Conservation (phyloP, 2,113 vertebrate genomes). For the Limanda limanda region DNA sequence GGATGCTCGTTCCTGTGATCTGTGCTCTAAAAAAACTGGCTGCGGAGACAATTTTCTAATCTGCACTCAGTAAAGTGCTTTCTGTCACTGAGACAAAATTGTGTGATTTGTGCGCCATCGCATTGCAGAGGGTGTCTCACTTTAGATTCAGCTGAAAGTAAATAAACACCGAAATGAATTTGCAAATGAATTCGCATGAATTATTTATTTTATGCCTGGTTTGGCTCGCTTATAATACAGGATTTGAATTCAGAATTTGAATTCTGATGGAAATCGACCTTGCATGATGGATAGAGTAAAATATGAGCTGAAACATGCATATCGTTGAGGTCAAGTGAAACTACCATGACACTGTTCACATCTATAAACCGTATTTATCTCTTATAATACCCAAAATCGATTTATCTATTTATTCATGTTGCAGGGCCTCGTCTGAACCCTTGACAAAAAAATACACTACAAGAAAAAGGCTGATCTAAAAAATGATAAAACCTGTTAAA, state of each 20-base stretch:
- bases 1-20: conserved; percentile 38
- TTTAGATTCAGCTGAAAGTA: conserved; percentile 8
- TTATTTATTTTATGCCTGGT: conserved; percentile 28
- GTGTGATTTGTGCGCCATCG: neutral
- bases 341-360: neutral
- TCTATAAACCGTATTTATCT: neutral
- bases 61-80: conserved; percentile 14
- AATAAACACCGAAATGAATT: conserved; percentile 2
- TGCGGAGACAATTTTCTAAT: neutral
- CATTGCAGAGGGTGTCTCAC: conserved; percentile 5
- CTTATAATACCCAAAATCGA: too few species aligned
- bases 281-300: neutral
- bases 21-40: conserved; percentile 24
- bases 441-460: too few species aligned
- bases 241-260: neutral
- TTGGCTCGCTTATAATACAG: neutral
- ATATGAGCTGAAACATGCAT: neutral
- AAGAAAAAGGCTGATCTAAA: neutral
- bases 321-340: neutral
- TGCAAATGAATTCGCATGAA: conserved; percentile 22
- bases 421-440: too few species aligned
- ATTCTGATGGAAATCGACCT: neutral
- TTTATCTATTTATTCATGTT: too few species aligned
- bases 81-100: conserved; percentile 19
- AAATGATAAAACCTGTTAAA: neutral